Evolutionary conservation across 2,797 vertebrate genomes (phyloP).

Genomic region (Premnoplex brunnescens): DNA sequence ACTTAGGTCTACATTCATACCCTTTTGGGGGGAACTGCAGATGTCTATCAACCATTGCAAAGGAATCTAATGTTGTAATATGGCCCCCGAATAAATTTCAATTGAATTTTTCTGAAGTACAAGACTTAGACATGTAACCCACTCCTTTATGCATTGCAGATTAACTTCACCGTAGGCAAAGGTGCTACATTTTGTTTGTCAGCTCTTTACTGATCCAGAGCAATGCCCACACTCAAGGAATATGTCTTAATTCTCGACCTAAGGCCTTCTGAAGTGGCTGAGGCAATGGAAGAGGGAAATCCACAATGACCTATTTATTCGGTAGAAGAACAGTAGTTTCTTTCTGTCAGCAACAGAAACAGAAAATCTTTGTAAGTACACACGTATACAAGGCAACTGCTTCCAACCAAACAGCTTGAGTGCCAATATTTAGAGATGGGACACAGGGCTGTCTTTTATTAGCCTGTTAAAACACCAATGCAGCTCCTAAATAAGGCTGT

Average conservation of each 20-base stretch:
- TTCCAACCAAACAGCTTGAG: conserved; percentile 4
- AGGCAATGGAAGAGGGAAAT: conserved; percentile 6
- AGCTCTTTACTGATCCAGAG: not conserved
- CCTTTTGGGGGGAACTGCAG: not conserved
- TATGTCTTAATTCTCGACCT: not conserved
- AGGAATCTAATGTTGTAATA: not conserved
- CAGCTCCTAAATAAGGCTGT: not conserved
- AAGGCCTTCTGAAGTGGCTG: not conserved
- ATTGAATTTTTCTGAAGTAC: not conserved
- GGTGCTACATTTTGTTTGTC: not conserved
- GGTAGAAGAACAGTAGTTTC: conserved; percentile 30
- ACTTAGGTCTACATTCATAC: not conserved
- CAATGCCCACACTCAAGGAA: not conserved
- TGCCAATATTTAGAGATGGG: conserved; percentile 21
- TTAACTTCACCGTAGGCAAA: not conserved
- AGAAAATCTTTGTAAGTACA: conserved; percentile 38
- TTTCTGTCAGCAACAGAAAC: conserved; percentile 45
- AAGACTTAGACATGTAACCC: not conserved
- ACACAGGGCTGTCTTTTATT: conserved; percentile 40
- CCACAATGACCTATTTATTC: conserved; percentile 8
- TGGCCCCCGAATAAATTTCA: not conserved
- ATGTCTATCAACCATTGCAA: not conserved
- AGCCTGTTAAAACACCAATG: not conserved
- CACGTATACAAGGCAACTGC: not conserved
- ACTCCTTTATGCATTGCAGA: not conserved